Percentiles rank a stretch among this genome's conserved stretches.
Conservation (phyloP, 2,888 invertebrate genomes). For the Chrysopilus asiliformis region DNA sequence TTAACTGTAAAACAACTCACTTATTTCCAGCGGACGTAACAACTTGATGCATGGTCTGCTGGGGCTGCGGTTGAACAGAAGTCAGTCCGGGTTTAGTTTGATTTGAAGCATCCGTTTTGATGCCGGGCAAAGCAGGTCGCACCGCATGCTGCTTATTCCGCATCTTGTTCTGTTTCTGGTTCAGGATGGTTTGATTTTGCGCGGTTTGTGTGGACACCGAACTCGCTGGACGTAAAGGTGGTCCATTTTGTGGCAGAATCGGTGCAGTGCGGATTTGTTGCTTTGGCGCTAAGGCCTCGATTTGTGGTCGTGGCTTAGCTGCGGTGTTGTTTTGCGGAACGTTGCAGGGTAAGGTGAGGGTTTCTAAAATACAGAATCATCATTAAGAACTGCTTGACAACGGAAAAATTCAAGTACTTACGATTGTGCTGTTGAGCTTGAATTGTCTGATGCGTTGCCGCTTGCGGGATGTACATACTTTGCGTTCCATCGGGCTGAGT, state of each 20-base stretch:
- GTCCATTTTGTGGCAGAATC: constrained; percentile 46
- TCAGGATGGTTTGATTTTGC: constrained; percentile 33
- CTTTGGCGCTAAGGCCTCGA: constrained; percentile 42
- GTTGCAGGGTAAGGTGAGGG: constrained; percentile 29
- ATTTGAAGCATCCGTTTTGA: constrained; percentile 53
- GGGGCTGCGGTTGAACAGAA: constrained; percentile 22
- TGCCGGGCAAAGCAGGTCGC: constrained; percentile 50
- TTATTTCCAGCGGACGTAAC: constrained; percentile 39
- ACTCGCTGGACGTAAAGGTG: constrained; percentile 57
- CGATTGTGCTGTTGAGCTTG: constrained; percentile 52
- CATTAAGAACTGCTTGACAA: background rate
- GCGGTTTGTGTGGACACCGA: constrained; percentile 77
- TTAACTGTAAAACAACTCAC: constrained; percentile 35
- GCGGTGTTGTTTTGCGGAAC: constrained; percentile 30
- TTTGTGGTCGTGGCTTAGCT: constrained; percentile 38
- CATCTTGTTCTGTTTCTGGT: constrained; percentile 47
- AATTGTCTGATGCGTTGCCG: constrained; percentile 39
- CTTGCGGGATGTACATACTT: constrained; percentile 70
- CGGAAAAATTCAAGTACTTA: constrained; percentile 34
- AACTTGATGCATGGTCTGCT: constrained; percentile 38
- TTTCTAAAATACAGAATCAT: constrained; percentile 22
- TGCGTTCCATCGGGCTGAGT: constrained; percentile 57
- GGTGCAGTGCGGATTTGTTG: constrained; percentile 31
- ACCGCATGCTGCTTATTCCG: constrained; percentile 56
- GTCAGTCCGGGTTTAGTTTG: constrained; percentile 38